Base-by-base conservation (phyloP, 2,113 vertebrate species). In the Petaurus breviceps region DNA sequence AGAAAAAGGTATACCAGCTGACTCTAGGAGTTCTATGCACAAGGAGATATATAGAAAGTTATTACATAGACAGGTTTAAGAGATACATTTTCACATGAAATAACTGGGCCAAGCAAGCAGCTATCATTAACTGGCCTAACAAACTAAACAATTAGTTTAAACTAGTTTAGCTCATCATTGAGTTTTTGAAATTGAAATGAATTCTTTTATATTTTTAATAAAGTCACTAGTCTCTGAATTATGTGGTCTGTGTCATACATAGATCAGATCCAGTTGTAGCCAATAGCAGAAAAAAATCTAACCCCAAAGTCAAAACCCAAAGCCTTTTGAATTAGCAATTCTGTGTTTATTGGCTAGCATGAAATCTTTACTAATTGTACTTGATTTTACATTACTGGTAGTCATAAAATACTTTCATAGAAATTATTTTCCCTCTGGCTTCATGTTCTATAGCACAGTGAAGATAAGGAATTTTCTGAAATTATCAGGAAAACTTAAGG, bases 41-140 rank as follows among this genome's bases (percentile, higher is more conserved):
- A 84, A 46, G n/a, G 24, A 84, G 28, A 49, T 14, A 3, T 8
- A 49, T 4, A 4, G 47, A 54, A 90, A 95, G 25, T 2, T 53
- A 5, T 77, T n/a, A 77, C 12, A 19, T 77, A 37, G 31, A 68
- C 31, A 28, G 89, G 55, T 2, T 16, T 0, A 9, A 94, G 43
- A 37, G 49, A 8, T 25, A 9, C 1, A n/a, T 91, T n/a, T 61
- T 68, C 9, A 31, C 31, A 68, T 89, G 90, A 25, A 31, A 93
- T 0, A 55, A 90, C 19, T 4, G 51, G 0, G 47, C 0, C 8
- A 6, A 24, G 51, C 50, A 5, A 52, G 46, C 14, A 49, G 47
- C 0, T 6, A 25, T 0, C 22, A 22, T 8, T 61, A 2, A 57
- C 8, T 8, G 1, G 0, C 54, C 10, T 10, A 14, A 5, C 14